Percentiles rank a stretch among this genome's conserved stretches.
Conservation (phyloP, 2,113 vertebrate species). For the Agelaius tricolor region DNA sequence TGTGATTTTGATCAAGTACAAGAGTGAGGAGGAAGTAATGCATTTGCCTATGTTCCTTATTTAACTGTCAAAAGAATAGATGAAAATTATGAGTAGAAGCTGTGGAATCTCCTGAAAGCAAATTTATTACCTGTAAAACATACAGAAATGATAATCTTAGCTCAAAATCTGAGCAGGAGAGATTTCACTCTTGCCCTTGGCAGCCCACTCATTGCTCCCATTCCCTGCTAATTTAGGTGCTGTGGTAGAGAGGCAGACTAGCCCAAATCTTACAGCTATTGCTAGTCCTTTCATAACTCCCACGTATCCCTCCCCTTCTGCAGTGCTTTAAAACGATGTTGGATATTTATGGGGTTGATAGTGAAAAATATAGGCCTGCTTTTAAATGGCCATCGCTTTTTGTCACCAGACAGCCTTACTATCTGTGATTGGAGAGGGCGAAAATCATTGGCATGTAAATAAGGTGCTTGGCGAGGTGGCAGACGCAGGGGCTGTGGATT, state of each 20-base stretch:
- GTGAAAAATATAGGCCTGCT: neutral
- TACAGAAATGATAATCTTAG: neutral
- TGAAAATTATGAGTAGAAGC: neutral
- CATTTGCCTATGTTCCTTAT: neutral
- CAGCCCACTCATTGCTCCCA: neutral
- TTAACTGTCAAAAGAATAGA: neutral
- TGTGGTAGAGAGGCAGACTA: neutral
- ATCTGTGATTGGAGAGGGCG: neutral
- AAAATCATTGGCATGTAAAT: neutral
- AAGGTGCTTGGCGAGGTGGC: constrained; percentile 24
- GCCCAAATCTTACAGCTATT: neutral
- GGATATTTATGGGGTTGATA: neutral
- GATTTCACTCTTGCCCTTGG: rapidly evolving
- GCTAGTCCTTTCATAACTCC: neutral
- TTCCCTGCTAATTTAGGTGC: neutral
- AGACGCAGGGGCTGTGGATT: constrained; percentile 44
- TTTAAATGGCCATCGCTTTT: neutral
- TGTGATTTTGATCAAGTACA: neutral
- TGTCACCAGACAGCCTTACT: neutral
- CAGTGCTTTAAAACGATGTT: neutral
- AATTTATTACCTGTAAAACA: neutral
- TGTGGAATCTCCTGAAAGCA: neutral
- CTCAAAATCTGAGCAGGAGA: neutral
- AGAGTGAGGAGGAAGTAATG: neutral
- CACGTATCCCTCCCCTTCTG: neutral